Percentiles rank a stretch among this genome's conserved stretches.
Evolutionary conservation across 2,113 vertebrate genomes (phyloP).

Genomic region (Smithornis capensis): DNA sequence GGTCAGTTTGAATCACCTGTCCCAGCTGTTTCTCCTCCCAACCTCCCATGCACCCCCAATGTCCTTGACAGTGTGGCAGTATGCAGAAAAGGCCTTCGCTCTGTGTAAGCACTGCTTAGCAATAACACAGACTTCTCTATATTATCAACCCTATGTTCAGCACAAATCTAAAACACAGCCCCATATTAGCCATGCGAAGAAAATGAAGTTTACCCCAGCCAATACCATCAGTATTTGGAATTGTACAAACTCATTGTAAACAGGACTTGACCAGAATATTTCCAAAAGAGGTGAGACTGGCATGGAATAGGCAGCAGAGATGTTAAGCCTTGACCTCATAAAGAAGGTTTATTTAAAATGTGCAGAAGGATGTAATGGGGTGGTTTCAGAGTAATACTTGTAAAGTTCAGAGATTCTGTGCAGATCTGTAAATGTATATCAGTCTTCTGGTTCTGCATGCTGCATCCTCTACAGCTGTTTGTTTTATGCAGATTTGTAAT

Average conservation of each 20-base stretch:
- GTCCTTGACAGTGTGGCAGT: neutral
- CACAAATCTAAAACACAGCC: neutral
- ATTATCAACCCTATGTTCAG: neutral
- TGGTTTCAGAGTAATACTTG: neutral
- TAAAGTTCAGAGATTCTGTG: neutral
- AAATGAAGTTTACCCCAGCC: neutral
- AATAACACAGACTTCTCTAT: neutral
- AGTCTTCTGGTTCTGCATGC: neutral
- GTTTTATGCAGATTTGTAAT: neutral
- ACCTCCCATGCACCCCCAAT: neutral
- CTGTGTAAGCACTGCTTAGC: neutral
- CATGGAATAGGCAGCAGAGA: neutral
- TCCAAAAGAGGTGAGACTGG: neutral
- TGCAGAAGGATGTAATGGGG: neutral
- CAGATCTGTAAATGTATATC: neutral
- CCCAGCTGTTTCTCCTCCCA: neutral
- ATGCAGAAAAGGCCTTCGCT: neutral
- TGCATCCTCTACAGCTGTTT: neutral
- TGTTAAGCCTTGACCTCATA: neutral
- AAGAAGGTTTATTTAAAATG: neutral
- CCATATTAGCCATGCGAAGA: neutral
- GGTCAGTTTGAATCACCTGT: too few species aligned
- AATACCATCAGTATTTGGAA: neutral
- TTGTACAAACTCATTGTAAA: neutral
- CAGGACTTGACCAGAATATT: neutral